phyloP scores from a whole-genome alignment of 2,113 vertebrate genomes.

The Amblyornis subalaris region DNA sequence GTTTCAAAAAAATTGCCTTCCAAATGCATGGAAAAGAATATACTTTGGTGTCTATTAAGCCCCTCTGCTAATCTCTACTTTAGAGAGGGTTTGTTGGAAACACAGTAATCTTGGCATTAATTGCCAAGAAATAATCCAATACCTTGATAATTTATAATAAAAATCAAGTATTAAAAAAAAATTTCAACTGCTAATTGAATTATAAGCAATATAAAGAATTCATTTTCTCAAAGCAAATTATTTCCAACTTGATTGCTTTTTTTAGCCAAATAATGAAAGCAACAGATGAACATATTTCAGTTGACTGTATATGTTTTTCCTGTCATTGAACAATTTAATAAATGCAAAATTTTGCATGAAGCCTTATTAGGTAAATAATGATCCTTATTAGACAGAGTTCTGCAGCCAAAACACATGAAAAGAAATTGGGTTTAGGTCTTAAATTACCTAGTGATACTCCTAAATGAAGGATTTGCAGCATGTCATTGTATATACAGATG shows the following conservation, averaged over 20 bases:
- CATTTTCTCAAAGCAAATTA: neutral
- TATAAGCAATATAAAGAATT: neutral
- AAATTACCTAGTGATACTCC: neutral
- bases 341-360: neutral
- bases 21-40: neutral
- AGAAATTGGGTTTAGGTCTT: neutral
- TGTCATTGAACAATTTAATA: neutral
- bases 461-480: neutral
- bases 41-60: neutral
- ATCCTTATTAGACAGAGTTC: neutral
- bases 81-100: neutral
- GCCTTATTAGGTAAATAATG: neutral
- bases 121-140: neutral
- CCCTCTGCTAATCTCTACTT: neutral
- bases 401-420: neutral
- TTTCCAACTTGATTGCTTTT: neutral
- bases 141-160: neutral
- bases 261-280: neutral
- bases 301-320: neutral
- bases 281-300: neutral
- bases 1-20: neutral
- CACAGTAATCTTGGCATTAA: neutral
- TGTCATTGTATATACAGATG: neutral
- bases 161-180: neutral
- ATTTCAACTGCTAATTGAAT: neutral